phyloP scores from a whole-genome alignment of 1,140 invertebrate genomes.

The Acyrthosiphon pisum region DNA sequence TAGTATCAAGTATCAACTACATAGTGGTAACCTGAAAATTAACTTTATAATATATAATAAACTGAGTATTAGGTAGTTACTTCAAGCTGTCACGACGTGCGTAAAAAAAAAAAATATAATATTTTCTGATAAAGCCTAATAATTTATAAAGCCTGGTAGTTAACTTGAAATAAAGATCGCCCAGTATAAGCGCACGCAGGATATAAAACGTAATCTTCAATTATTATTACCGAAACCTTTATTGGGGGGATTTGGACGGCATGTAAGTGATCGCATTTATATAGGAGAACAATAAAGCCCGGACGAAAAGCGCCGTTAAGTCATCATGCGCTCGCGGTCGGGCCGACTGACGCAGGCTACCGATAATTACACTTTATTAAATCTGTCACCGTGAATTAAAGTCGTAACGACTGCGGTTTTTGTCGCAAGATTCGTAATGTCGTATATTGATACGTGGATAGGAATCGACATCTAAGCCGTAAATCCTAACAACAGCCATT shows the following conservation, averaged over 20 bases:
- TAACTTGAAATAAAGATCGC: neutral
- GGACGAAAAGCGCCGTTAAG: neutral
- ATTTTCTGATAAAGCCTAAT: no score
- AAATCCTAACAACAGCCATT: neutral
- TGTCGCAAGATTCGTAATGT: neutral
- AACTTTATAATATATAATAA: no score
- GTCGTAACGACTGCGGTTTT: neutral
- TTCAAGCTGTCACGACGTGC: no score
- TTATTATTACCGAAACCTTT: neutral
- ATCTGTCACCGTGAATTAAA: neutral
- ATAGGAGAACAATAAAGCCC: neutral
- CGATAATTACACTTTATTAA: slow-evolving; percentile 19
- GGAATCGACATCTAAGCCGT: neutral
- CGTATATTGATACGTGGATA: neutral
- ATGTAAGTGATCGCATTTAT: neutral
- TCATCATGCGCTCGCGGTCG: neutral
- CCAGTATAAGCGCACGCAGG: neutral
- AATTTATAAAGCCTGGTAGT: neutral
- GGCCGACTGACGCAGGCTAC: neutral
- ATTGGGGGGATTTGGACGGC: neutral
- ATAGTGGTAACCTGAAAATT: no score
- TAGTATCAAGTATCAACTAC: no score
- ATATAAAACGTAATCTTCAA: neutral
- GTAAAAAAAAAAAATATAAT: neutral
- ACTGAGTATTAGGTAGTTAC: no score